Percentiles rank a stretch among this genome's conserved stretches.
phyloP scores from a whole-genome alignment of 2,113 vertebrate genomes.

The Boulengeromyrus knoepffleri region DNA sequence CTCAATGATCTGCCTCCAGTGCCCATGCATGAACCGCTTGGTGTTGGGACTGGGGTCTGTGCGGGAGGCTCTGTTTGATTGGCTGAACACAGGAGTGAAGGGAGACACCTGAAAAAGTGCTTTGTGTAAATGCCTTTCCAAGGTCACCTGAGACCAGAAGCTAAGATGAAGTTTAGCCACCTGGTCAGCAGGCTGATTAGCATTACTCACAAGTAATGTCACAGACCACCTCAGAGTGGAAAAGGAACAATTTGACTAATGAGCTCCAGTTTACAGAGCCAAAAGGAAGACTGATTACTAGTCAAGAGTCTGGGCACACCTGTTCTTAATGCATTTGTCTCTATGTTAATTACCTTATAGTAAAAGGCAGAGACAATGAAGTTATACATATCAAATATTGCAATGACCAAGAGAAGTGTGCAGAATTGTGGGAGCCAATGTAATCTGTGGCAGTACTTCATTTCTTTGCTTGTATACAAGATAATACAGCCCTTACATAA shows the following conservation, averaged over 20 bases:
- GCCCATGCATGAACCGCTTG: background rate
- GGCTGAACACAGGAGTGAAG: background rate
- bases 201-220: background rate
- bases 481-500: background rate
- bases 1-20: background rate
- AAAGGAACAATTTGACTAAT: background rate
- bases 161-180: background rate
- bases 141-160: background rate
- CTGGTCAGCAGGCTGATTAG: background rate
- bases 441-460: background rate
- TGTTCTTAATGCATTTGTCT: background rate
- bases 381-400: background rate
- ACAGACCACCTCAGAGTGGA: background rate
- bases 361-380: background rate
- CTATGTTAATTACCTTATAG: background rate
- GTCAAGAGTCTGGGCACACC: background rate
- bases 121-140: background rate
- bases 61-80: background rate
- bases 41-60: background rate
- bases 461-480: background rate
- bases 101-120: background rate
- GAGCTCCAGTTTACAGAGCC: background rate
- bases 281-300: background rate
- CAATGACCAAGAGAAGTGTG: background rate
- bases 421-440: background rate